These are phyloP conservation scores for Elgaria multicarinata DNA, from an alignment of 2,113 vertebrate species.

Conservation along the genomic window DNA sequence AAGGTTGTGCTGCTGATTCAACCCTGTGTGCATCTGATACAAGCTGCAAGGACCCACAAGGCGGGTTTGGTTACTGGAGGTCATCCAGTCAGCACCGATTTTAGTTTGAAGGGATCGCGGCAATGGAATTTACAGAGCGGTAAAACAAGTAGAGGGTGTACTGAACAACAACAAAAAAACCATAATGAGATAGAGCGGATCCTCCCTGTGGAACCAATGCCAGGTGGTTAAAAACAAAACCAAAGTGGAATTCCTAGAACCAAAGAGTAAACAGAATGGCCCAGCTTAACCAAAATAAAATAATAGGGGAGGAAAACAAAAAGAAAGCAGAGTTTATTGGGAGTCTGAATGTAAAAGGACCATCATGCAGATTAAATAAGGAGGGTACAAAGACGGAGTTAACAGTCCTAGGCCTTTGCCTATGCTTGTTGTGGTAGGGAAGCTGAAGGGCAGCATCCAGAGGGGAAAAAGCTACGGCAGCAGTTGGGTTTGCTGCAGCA, in stretches of 20 bases:
- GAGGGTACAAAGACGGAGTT: conserved; percentile 13
- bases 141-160: conserved; percentile 30
- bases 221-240: not conserved
- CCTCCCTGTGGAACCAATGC: conserved; percentile 21
- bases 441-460: not conserved
- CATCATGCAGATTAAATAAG: conserved; percentile 52
- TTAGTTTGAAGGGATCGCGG: conserved; percentile 57
- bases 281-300: conserved; percentile 60
- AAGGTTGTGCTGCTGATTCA: conserved; percentile 7
- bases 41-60: conserved; percentile 26
- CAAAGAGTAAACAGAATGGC: conserved; percentile 60
- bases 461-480: not conserved
- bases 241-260: conserved; percentile 22
- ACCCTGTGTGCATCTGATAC: conserved; percentile 42
- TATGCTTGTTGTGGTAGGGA: not conserved
- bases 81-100: conserved; percentile 73
- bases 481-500: not conserved
- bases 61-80: conserved; percentile 63
- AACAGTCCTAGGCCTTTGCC: conserved; percentile 37
- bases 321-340: conserved; percentile 66
- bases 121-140: conserved; percentile 42
- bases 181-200: conserved; percentile 11
- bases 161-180: conserved; percentile 35
- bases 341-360: conserved; percentile 30
- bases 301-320: conserved; percentile 54